A percentile compares a stretch with the other conserved stretches of the same genome.
Conservation (phyloP, 1,140 invertebrate genomes). For the Ceratina japonica region DNA sequence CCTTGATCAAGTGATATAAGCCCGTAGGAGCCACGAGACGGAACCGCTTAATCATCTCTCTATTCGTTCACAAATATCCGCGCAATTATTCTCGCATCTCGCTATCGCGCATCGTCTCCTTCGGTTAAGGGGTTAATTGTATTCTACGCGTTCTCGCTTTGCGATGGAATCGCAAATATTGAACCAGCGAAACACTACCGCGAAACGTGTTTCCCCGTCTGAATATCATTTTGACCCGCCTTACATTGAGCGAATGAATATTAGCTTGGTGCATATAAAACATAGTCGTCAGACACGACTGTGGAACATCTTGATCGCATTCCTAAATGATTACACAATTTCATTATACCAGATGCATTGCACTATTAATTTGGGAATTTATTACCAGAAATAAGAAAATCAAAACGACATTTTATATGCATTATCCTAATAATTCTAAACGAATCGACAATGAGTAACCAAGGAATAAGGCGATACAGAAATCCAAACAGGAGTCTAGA, state of each 20-base stretch:
- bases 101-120: not conserved
- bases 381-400: too few relatives aligned
- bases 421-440: not conserved
- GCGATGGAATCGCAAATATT: constrained; percentile 38
- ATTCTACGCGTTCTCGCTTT: constrained; percentile 22
- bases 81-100: not conserved
- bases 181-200: constrained; percentile 31
- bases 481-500: not conserved
- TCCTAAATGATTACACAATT: too few relatives aligned
- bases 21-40: not conserved
- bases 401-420: not conserved
- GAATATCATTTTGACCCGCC: not conserved
- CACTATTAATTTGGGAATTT: too few relatives aligned
- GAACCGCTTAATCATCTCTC: constrained; percentile 6
- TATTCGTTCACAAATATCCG: constrained; percentile 5
- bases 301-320: too few relatives aligned
- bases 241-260: too few relatives aligned
- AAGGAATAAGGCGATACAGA: not conserved
- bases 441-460: not conserved
- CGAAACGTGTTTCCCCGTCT: constrained; percentile 1
- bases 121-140: constrained; percentile 46
- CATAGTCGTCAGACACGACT: too few relatives aligned
- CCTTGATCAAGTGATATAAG: constrained; percentile 10
- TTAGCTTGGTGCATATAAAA: too few relatives aligned
- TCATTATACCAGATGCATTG: too few relatives aligned